Percentiles rank a stretch among this genome's conserved stretches.
phyloP scores from a whole-genome alignment of 92 coral and sea anemone species.

The Paragorgia papillata region DNA sequence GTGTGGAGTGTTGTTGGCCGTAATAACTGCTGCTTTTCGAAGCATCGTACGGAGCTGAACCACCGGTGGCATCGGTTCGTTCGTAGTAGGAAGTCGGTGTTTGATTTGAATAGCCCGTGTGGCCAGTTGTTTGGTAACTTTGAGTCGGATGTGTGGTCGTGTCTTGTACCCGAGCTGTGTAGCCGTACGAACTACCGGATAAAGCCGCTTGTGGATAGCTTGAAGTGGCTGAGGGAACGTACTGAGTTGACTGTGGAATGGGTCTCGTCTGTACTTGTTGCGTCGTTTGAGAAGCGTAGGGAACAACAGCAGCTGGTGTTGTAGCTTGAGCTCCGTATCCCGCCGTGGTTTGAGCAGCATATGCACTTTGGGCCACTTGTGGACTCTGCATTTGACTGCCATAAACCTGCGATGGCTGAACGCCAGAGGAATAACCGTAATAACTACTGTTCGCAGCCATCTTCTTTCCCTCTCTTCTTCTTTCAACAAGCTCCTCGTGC shows the following conservation, averaged over 20 bases:
- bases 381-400: constrained; percentile 89
- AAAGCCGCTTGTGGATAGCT: constrained; percentile 72
- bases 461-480: neutral
- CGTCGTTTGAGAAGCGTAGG: constrained; percentile 68
- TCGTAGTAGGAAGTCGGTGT: constrained; percentile 83
- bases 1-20: constrained; percentile 80
- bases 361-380: constrained; percentile 88
- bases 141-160: constrained; percentile 95
- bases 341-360: constrained; percentile 85
- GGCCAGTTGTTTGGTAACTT: constrained; percentile 76
- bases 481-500: neutral
- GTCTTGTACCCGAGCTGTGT: constrained; percentile 96
- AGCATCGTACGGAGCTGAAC: constrained; percentile 15
- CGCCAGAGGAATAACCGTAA: constrained; percentile 96
- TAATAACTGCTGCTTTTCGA: constrained; percentile 59
- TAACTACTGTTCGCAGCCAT: constrained; percentile 98
- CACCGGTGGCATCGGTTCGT: constrained; percentile 60
- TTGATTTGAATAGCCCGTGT: constrained; percentile 80
- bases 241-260: constrained; percentile 74
- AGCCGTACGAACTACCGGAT: constrained; percentile 92
- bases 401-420: constrained; percentile 95
- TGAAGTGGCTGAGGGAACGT: constrained; percentile 84
- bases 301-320: constrained; percentile 85
- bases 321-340: constrained; percentile 94
- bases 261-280: constrained; percentile 81